These are phyloP conservation scores for Loxodonta africana DNA, from an alignment of 2,113 vertebrate species.

Conservation along the genomic window DNA sequence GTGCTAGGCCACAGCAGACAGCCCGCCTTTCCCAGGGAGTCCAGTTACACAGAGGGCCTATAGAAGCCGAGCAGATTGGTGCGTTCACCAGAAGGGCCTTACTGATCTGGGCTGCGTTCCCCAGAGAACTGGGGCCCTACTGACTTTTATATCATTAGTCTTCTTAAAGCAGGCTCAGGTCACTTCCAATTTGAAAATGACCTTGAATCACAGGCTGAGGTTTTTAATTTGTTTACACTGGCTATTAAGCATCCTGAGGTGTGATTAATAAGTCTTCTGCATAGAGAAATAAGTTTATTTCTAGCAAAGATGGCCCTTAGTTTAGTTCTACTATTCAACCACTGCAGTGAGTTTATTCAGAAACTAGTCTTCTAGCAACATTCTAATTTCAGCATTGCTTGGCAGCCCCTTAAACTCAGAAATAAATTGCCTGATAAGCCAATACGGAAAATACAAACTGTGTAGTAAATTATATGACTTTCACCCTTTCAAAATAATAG, in stretches of 20 bases:
- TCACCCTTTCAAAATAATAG: slow-evolving; percentile 39
- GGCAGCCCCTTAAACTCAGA: slow-evolving; percentile 5
- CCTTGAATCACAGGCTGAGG: slow-evolving; percentile 82
- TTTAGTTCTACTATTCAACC: not conserved
- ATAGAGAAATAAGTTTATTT: slow-evolving; percentile 73
- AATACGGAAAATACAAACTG: slow-evolving; percentile 16
- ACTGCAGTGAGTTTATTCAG: slow-evolving; percentile 48
- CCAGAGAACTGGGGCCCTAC: slow-evolving; percentile 48
- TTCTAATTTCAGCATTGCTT: slow-evolving; percentile 27
- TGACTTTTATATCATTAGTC: slow-evolving; percentile 81
- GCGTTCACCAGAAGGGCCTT: slow-evolving; percentile 74
- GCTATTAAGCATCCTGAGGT: slow-evolving; percentile 83
- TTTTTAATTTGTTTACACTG: slow-evolving; percentile 86
- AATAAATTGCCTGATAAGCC: slow-evolving; percentile 31
- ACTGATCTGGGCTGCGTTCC: slow-evolving; percentile 69
- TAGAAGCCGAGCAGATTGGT: slow-evolving; percentile 76
- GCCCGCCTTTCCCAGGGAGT: slow-evolving; percentile 6
- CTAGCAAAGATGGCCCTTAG: slow-evolving; percentile 56
- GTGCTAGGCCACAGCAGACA: not conserved
- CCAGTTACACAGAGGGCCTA: slow-evolving; percentile 71
- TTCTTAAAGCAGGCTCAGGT: slow-evolving; percentile 66
- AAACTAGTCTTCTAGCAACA: slow-evolving; percentile 53
- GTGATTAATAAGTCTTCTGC: slow-evolving; percentile 80
- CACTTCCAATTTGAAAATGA: slow-evolving; percentile 86
- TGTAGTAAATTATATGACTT: slow-evolving; percentile 8